phyloP scores from a whole-genome alignment of 92 coral and sea anemone species.

The Porites lobata region DNA sequence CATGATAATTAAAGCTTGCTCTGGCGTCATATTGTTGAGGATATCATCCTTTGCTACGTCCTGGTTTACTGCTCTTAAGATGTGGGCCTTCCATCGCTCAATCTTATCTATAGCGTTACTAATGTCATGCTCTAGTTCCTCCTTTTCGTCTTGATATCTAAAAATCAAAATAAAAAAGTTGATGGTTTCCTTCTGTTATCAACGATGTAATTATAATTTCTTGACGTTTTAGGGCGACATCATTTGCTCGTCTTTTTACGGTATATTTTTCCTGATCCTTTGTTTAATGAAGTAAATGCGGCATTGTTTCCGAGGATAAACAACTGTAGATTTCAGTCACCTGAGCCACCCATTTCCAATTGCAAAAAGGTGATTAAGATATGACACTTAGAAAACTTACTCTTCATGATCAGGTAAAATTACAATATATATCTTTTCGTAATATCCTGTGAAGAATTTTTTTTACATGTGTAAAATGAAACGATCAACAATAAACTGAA shows the following conservation, averaged over 20 bases:
- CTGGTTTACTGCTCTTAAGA: conserved; percentile 42
- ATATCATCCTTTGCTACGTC: conserved; percentile 38
- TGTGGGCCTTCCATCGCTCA: conserved; percentile 26
- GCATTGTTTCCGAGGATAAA: neutral
- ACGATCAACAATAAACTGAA: too few species aligned
- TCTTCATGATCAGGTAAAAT: too few species aligned
- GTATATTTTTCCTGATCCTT: too few species aligned
- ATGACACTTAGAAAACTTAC: neutral
- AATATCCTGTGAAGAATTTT: too few species aligned
- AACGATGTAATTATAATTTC: neutral
- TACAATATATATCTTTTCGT: too few species aligned
- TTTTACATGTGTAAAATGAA: too few species aligned
- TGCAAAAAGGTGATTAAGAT: neutral
- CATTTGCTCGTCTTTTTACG: too few species aligned
- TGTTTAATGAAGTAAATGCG: too few species aligned
- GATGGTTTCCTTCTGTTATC: neutral
- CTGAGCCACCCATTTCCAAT: neutral
- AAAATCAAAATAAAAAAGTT: neutral
- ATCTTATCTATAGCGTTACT: conserved; percentile 25
- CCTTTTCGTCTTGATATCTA: conserved; percentile 5
- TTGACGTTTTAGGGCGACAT: neutral
- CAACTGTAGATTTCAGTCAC: conserved; percentile 8
- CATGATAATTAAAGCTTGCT: conserved; percentile 43
- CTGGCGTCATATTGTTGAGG: conserved; percentile 7
- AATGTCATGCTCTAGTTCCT: conserved; percentile 16